These are phyloP conservation scores for Microplitis manilae DNA, from an alignment of 2,888 invertebrate species.

Conservation along the genomic window DNA sequence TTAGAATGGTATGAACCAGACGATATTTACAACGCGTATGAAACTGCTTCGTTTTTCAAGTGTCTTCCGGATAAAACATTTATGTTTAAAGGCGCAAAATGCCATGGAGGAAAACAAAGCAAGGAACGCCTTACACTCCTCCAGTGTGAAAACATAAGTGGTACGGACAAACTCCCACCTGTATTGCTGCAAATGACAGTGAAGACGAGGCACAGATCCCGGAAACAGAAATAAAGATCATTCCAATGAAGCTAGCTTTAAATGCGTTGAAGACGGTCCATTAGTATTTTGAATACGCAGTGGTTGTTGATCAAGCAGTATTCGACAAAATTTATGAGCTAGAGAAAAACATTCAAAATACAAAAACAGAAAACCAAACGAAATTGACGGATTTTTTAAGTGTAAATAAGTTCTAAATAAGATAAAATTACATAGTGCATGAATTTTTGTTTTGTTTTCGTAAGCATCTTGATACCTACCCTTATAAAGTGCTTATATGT, in stretches of 20 bases:
- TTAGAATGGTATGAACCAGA: too few relatives aligned
- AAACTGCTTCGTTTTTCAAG: too few relatives aligned
- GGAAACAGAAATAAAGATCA: slow-evolving; percentile 41
- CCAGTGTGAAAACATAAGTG: too few relatives aligned
- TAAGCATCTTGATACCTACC: background rate
- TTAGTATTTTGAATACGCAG: slow-evolving; percentile 43
- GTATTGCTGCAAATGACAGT: slow-evolving; percentile 36
- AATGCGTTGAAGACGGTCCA: slow-evolving; percentile 46
- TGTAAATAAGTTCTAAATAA: slow-evolving; percentile 13
- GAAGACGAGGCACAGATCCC: slow-evolving; percentile 38
- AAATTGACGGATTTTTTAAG: slow-evolving; percentile 27
- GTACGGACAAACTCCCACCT: background rate
- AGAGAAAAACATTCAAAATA: slow-evolving; percentile 35
- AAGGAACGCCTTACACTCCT: too few relatives aligned
- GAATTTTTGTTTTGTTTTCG: slow-evolving; percentile 14
- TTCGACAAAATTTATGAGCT: slow-evolving; percentile 47
- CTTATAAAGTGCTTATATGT: too few relatives aligned
- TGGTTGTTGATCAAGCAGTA: slow-evolving; percentile 43
- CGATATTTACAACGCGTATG: too few relatives aligned
- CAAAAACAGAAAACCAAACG: slow-evolving; percentile 27
- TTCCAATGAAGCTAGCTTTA: slow-evolving; percentile 42
- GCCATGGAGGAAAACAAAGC: too few relatives aligned
- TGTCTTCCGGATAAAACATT: too few relatives aligned
- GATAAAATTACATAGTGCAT: slow-evolving; percentile 19
- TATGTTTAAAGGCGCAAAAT: too few relatives aligned